Percentiles rank a stretch among this genome's conserved stretches.
Evolutionary conservation across 1,140 invertebrate genomes (phyloP).

Genomic region (Pseudomyrmex pallidus): DNA sequence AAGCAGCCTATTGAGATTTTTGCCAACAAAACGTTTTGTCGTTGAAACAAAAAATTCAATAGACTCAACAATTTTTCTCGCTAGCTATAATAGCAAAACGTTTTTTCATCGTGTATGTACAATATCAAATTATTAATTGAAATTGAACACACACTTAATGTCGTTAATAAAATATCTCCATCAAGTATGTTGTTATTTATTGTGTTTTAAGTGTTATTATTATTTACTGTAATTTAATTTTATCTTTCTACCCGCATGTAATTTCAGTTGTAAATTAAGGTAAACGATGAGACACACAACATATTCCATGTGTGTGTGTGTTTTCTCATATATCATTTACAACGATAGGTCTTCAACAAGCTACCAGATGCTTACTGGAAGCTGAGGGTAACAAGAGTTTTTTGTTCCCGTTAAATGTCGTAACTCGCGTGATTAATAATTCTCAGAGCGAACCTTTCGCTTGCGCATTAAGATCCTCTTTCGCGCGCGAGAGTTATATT

Average conservation of each 20-base stretch:
- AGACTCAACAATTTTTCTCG: too few species aligned
- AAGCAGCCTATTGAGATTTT: too few species aligned
- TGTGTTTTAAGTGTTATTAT: neutral
- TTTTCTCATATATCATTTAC: conserved; percentile 35
- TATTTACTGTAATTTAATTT: conserved; percentile 1
- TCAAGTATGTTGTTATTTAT: too few species aligned
- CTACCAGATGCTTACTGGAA: conserved; percentile 16
- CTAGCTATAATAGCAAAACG: too few species aligned
- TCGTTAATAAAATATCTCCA: too few species aligned
- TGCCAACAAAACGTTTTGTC: too few species aligned
- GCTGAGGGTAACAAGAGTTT: neutral
- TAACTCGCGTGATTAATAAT: conserved; percentile 46
- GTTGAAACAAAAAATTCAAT: too few species aligned
- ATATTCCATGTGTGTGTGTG: neutral
- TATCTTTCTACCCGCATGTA: neutral
- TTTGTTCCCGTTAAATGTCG: conserved; percentile 22
- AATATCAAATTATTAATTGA: too few species aligned
- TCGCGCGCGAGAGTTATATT: conserved; percentile 38
- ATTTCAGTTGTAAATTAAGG: neutral
- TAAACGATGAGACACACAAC: conserved; percentile 11
- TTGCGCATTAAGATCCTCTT: conserved; percentile 38
- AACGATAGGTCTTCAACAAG: neutral
- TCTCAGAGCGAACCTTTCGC: conserved; percentile 22
- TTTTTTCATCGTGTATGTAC: too few species aligned
- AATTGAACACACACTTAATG: too few species aligned